These are phyloP conservation scores for Ondatra zibethicus DNA, from an alignment of 2,113 vertebrate genomes.

Conservation along the genomic window DNA sequence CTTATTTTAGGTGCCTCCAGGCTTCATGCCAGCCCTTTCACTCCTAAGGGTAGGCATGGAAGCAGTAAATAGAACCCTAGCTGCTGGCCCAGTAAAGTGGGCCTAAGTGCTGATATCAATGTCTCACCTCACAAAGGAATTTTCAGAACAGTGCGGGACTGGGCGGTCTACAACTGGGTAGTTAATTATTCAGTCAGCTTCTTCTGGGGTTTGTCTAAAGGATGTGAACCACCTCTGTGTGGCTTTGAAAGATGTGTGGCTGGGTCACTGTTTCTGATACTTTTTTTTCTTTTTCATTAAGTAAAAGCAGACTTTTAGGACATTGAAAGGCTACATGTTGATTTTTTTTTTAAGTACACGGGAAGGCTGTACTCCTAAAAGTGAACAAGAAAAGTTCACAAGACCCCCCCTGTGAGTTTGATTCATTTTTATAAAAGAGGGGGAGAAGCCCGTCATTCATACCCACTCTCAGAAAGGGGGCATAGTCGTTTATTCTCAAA, in stretches of 20 bases:
- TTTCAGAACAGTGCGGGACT: neutral
- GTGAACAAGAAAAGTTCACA: neutral
- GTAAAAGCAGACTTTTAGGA: slow-evolving; percentile 14
- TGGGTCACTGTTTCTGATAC: slow-evolving; percentile 22
- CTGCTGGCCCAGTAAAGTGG: slow-evolving; percentile 22
- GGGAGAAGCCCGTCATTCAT: neutral
- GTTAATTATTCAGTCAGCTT: neutral
- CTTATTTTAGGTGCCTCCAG: neutral
- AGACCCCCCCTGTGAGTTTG: neutral
- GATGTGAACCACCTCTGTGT: neutral
- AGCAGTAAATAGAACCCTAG: neutral
- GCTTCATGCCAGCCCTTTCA: neutral
- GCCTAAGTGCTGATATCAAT: slow-evolving; percentile 21
- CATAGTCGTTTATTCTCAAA: slow-evolving; percentile 10
- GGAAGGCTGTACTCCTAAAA: slow-evolving; percentile 15
- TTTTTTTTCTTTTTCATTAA: slow-evolving; percentile 8
- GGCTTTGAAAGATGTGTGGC: neutral
- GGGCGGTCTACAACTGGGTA: neutral
- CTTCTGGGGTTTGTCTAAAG: slow-evolving; percentile 27
- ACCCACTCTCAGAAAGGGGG: neutral
- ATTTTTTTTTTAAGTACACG: neutral
- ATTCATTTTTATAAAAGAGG: slow-evolving; percentile 28
- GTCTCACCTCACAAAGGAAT: slow-evolving; percentile 55
- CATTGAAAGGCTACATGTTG: neutral
- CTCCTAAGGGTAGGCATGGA: neutral